Conservation (phyloP, 2,888 invertebrate genomes). For the Byasa hedistus region DNA sequence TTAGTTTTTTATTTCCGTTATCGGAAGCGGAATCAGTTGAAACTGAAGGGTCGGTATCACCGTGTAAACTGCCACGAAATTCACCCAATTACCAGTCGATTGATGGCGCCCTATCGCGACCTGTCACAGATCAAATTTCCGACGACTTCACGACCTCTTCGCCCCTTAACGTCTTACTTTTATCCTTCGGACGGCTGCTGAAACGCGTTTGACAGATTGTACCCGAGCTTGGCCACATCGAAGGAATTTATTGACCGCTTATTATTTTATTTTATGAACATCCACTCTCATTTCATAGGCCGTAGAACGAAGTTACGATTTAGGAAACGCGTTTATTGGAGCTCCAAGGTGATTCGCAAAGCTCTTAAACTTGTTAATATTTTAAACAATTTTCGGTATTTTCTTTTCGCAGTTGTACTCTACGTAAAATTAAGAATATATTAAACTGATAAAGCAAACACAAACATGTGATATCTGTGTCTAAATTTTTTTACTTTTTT, state of each 20-base stretch:
- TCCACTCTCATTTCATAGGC: conserved; percentile 76
- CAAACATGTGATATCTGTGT: not conserved
- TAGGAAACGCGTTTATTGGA: conserved; percentile 71
- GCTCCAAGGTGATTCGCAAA: not conserved
- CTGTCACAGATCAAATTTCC: conserved; percentile 70
- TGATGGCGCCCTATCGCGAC: conserved; percentile 62
- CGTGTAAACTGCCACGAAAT: conserved; percentile 59
- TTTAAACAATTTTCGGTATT: not conserved
- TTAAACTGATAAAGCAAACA: not conserved
- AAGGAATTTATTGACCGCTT: conserved; percentile 76
- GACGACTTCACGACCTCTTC: conserved; percentile 61
- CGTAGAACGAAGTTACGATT: conserved; percentile 67
- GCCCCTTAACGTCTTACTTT: conserved; percentile 53
- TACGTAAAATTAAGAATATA: no score
- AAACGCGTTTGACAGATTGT: conserved; percentile 74
- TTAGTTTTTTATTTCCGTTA: not conserved
- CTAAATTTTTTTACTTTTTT: no score
- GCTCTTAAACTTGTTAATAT: not conserved
- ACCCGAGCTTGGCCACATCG: conserved; percentile 50
- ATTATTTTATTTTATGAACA: conserved; percentile 79
- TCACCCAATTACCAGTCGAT: conserved; percentile 72
- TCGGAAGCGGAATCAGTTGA: conserved; percentile 30
- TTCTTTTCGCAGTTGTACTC: not conserved
- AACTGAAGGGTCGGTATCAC: conserved; percentile 51
- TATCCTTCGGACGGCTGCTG: conserved; percentile 44